Percentiles rank a stretch among this genome's conserved stretches.
Evolutionary conservation across 2,113 vertebrate species (phyloP).

Genomic region (Sorex araneus): DNA sequence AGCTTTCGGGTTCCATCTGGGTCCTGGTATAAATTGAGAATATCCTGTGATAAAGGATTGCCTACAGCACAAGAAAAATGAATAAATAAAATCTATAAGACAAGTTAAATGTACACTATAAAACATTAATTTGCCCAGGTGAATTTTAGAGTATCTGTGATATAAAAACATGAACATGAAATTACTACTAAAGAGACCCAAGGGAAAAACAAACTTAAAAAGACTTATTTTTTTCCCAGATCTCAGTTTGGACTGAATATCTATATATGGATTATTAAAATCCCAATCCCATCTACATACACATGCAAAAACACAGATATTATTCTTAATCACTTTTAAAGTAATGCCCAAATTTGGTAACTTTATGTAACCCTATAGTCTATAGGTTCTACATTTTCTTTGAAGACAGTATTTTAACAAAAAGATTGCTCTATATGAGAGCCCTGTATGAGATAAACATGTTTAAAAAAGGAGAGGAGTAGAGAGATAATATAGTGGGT

Average conservation of each 20-base stretch:
- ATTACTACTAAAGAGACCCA: neutral
- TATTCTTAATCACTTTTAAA: constrained; percentile 44
- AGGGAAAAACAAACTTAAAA: neutral
- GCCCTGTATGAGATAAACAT: neutral
- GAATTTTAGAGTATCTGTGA: constrained; percentile 34
- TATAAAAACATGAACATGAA: constrained; percentile 43
- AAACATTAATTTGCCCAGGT: constrained; percentile 42
- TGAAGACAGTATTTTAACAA: constrained; percentile 18
- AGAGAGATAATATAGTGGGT: too few species aligned
- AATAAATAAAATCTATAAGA: constrained; percentile 65
- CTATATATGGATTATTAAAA: constrained; percentile 39
- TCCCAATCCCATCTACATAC: neutral
- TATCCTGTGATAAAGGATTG: constrained; percentile 99
- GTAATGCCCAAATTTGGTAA: constrained; percentile 8
- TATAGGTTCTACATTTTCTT: constrained; percentile 48
- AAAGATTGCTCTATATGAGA: constrained; percentile 25
- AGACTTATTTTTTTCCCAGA: neutral
- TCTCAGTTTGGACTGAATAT: neutral
- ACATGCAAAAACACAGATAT: constrained; percentile 26
- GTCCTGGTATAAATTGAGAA: constrained; percentile 98
- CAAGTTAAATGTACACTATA: constrained; percentile 41
- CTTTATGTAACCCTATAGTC: neutral
- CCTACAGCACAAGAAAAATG: constrained; percentile 89
- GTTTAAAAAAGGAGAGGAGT: neutral
- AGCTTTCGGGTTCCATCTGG: constrained; percentile 98